phyloP scores from a whole-genome alignment of 1,140 invertebrate species.

The Nasonia giraulti region DNA sequence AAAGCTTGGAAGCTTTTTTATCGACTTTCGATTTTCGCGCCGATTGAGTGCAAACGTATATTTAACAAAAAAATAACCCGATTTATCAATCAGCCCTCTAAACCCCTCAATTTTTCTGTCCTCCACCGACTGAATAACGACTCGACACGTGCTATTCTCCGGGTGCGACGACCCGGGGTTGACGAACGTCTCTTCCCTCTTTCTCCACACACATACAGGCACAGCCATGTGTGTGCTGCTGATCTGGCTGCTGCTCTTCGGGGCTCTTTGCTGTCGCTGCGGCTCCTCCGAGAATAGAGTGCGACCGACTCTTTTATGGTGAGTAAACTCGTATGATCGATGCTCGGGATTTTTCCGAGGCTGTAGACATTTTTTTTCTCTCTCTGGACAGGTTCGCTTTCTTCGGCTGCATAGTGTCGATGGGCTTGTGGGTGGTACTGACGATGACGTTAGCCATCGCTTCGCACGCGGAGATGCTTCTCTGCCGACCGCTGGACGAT shows the following conservation, averaged over 20 bases:
- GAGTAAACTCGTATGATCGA: slow-evolving; percentile 49
- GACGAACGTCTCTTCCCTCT: background rate
- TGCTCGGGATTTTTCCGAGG: background rate
- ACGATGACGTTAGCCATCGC: slow-evolving; percentile 62
- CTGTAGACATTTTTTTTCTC: background rate
- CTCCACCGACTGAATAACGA: too few species aligned
- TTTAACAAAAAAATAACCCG: too few species aligned
- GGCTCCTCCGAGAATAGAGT: slow-evolving; percentile 75
- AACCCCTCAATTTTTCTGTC: too few species aligned
- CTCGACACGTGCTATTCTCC: too few species aligned
- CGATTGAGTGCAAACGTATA: too few species aligned
- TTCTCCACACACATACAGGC: slow-evolving; percentile 60
- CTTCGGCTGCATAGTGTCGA: slow-evolving; percentile 65
- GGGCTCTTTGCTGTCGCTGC: slow-evolving; percentile 75
- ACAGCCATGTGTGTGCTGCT: slow-evolving; percentile 68
- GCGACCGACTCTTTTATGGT: slow-evolving; percentile 75
- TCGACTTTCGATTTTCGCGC: too few species aligned
- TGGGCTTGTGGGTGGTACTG: slow-evolving; percentile 66
- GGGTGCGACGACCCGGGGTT: too few species aligned
- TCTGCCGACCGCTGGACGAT: slow-evolving; percentile 69
- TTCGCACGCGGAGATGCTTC: slow-evolving; percentile 66
- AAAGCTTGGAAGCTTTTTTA: too few species aligned
- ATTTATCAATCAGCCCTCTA: too few species aligned
- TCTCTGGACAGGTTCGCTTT: slow-evolving; percentile 59
- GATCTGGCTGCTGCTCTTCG: slow-evolving; percentile 72